Evolutionary conservation across 2,888 invertebrate species (phyloP).

Genomic region (Hyles lineata): DNA sequence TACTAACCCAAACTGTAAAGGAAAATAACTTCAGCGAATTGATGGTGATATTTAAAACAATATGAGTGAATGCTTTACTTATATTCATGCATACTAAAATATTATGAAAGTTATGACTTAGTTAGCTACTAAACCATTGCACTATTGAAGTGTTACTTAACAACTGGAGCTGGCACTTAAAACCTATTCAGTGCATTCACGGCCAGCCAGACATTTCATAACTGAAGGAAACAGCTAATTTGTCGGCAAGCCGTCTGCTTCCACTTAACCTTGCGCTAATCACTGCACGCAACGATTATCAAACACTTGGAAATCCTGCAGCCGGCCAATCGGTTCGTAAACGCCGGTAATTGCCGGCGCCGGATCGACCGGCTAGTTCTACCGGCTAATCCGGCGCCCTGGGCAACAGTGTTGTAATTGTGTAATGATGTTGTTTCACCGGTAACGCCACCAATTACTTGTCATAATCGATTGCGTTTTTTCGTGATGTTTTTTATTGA

Average conservation of each 20-base stretch:
- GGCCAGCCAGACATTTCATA: not conserved
- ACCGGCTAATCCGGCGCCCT: conserved; percentile 10
- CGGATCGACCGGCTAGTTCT: not conserved
- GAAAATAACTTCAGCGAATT: too few relatives aligned
- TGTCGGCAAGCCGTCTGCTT: not conserved
- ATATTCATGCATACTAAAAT: too few relatives aligned
- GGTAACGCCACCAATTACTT: not conserved
- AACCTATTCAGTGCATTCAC: too few relatives aligned
- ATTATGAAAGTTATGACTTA: too few relatives aligned
- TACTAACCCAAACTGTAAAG: too few relatives aligned
- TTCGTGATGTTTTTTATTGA: not conserved
- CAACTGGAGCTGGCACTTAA: too few relatives aligned
- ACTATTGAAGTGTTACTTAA: too few relatives aligned
- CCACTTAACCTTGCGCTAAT: not conserved
- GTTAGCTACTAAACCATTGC: too few relatives aligned
- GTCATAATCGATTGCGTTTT: not conserved
- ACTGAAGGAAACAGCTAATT: conserved; percentile 14
- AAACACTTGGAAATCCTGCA: conserved; percentile 6
- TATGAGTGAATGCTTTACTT: too few relatives aligned
- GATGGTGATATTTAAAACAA: too few relatives aligned
- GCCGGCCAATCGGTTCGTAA: too few relatives aligned
- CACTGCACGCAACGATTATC: not conserved
- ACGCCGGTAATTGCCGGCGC: conserved; percentile 12
- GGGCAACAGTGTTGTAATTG: conserved; percentile 4
- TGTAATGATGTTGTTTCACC: conserved; percentile 13